Evolutionary conservation across 2,113 vertebrate genomes (phyloP).

Genomic region (Cephalopterus ornatus): DNA sequence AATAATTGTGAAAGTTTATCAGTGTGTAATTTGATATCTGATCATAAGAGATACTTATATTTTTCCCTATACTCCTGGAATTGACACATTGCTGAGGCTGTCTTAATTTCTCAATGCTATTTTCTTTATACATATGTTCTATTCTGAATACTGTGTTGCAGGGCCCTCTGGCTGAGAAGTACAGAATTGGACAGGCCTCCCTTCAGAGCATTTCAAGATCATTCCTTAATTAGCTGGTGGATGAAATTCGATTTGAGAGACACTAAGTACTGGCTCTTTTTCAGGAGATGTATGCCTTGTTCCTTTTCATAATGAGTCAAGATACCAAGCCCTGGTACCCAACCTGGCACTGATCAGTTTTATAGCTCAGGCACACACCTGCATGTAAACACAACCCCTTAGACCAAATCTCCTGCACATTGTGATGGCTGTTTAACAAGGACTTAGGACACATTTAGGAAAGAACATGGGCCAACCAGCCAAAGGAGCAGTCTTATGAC

Average conservation of each 20-base stretch:
- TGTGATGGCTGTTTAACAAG: not conserved
- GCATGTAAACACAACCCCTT: too few relatives aligned
- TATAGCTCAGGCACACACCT: not conserved
- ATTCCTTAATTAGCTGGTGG: conserved; percentile 28
- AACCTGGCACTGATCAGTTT: not conserved
- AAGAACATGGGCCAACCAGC: not conserved
- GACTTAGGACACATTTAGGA: not conserved
- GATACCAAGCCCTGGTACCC: not conserved
- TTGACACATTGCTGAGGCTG: not conserved
- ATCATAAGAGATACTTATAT: not conserved
- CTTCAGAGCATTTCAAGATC: not conserved
- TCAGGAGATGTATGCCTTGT: not conserved
- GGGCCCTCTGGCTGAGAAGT: conserved; percentile 41
- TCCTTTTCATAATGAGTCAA: not conserved
- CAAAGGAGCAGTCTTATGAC: not conserved
- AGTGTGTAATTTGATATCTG: not conserved
- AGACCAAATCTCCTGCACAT: not conserved
- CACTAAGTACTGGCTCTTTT: not conserved
- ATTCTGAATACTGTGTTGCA: not conserved
- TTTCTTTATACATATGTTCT: not conserved
- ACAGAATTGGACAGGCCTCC: not conserved
- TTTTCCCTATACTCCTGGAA: not conserved
- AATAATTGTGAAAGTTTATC: not conserved
- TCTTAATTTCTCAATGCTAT: not conserved
- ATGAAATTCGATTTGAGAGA: not conserved